Evolutionary conservation across 2,113 vertebrate genomes (phyloP), one percentile per base, ranked within the genome.

Genomic region (Pelobates fuscus): DNA sequence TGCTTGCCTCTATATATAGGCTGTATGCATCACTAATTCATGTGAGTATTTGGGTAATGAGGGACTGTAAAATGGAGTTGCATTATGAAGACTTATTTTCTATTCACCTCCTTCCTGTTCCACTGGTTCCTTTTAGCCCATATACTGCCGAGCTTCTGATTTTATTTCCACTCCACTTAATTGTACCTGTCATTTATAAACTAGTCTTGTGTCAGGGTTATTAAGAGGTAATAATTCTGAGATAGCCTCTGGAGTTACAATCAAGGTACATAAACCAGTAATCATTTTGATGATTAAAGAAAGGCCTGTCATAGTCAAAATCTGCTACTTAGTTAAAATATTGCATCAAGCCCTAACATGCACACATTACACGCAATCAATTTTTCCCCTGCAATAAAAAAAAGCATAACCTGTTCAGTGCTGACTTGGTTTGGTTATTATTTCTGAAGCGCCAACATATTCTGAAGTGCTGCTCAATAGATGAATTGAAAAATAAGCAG

Each of bases 151-250:
- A 83, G 71, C 2, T n/a, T 75, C 29, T 80, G 55, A 81, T 86
- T 72, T 77, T 81, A 15, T 83, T 81, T 80, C 78, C 65, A 61
- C 73, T 80, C 75, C 11, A 25, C 26, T 84, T 83, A 77, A 85
- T 85, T 88, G 81, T 76, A 82, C 2, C 58, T 72, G 20, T 25
- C 78, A 69, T 46, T 77, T 84, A 57, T 78, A 86, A 88, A 85
- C 74, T 86, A 78, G 11, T 78, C 67, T 65, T 69, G 0, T 30
- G 8, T 52, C 62, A 81, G 18, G 30, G 57, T 32, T 80, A 60
- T 85, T 85, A 84, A 81, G 74, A 77, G 79, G 52, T 58, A 82
- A 69, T 82, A 58, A 82, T 74, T 84, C 84, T 73, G 71, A 78
- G 62, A 54, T 66, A 82, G 37, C 60, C 79, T 78, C 73, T 15